Conservation (phyloP, 2,113 vertebrate species). For the Ailurus styani region DNA sequence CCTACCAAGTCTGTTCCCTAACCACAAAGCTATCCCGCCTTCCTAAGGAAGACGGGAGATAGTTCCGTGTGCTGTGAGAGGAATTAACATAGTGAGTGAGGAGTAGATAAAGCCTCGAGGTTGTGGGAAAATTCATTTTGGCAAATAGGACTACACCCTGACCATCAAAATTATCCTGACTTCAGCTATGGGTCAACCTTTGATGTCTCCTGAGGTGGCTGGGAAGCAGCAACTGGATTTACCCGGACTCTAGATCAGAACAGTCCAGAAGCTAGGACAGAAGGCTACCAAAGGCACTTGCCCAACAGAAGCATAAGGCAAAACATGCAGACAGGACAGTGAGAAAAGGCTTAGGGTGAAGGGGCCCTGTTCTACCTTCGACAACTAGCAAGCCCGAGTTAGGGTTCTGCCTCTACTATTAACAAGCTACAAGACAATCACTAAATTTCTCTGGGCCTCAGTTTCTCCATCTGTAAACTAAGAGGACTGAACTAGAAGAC, state of each 20-base stretch:
- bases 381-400: neutral
- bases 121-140: neutral
- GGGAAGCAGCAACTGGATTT: neutral
- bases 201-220: neutral
- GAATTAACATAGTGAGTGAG: neutral
- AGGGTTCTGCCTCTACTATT: neutral
- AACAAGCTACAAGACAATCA: neutral
- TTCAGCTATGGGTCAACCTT: neutral
- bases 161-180: neutral
- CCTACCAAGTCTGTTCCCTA: neutral
- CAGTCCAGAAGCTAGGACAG: neutral
- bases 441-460: neutral
- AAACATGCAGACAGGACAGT: neutral
- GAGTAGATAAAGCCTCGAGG: neutral
- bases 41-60: neutral
- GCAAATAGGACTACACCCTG: neutral
- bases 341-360: neutral
- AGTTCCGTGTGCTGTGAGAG: neutral
- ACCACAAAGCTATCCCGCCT: neutral
- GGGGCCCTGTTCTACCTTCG: neutral
- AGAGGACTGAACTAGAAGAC: neutral
- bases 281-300: neutral
- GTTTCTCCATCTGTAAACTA: neutral
- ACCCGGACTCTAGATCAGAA: neutral
- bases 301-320: neutral